phyloP scores from a whole-genome alignment of 92 coral and sea anemone species.

The Siderastrea siderea region DNA sequence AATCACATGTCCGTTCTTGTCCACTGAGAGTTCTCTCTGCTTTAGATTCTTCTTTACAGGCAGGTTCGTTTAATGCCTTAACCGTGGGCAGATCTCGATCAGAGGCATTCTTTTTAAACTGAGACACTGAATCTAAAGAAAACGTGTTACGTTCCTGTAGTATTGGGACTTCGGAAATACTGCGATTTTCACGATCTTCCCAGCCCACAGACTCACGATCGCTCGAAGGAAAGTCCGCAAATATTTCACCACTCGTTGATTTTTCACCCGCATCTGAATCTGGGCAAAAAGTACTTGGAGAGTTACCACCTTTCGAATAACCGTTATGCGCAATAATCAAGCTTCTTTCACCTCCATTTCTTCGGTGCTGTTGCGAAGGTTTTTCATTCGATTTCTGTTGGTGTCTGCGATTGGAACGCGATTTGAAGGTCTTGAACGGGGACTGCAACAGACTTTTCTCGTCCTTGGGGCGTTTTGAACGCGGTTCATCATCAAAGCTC shows the following conservation, averaged over 20 bases:
- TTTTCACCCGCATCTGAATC: neutral
- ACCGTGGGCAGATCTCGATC: neutral
- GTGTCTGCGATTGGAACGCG: constrained; percentile 18
- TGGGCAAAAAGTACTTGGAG: neutral
- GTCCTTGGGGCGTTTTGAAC: constrained; percentile 24
- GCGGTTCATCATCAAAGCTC: constrained; percentile 57
- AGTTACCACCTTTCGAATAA: neutral
- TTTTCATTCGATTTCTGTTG: constrained; percentile 15
- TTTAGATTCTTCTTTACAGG: neutral
- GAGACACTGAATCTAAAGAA: neutral
- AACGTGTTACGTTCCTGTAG: constrained; percentile 3
- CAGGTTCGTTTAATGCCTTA: neutral
- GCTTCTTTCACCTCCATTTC: neutral
- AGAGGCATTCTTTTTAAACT: neutral
- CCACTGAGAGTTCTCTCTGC: neutral
- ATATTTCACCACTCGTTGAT: neutral
- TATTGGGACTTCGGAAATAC: neutral
- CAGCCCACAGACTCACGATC: neutral
- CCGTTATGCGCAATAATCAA: neutral
- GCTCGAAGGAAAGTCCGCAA: neutral
- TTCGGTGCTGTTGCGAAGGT: neutral
- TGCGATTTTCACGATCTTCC: neutral
- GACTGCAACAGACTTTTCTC: constrained; percentile 22
- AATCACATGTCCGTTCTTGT: neutral
- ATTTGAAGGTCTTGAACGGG: constrained; percentile 23